phyloP scores from a whole-genome alignment of 2,797 vertebrate genomes.

The Falco novaeseelandiae region DNA sequence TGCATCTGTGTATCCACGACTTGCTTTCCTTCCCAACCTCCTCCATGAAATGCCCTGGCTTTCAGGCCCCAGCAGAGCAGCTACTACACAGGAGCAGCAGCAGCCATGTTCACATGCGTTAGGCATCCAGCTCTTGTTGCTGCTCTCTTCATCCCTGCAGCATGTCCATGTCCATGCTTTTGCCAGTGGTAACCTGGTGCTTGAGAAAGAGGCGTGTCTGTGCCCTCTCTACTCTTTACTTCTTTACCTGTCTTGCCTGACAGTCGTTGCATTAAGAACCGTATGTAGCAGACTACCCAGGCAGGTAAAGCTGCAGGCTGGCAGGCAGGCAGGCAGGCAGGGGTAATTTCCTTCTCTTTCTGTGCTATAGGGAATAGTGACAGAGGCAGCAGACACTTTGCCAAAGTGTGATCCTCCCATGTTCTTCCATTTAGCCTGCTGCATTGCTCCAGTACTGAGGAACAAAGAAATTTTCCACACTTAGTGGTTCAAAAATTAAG shows the following conservation, averaged over 20 bases:
- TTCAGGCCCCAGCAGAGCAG: background rate
- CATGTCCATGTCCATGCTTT: background rate
- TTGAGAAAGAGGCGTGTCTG: background rate
- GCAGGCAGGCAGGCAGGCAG: background rate
- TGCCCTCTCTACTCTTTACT: background rate
- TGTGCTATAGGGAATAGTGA: background rate
- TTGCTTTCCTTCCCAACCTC: rapidly evolving
- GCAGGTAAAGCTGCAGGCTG: background rate
- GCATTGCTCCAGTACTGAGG: background rate
- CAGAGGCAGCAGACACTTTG: background rate
- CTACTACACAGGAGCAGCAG: background rate
- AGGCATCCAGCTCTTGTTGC: background rate
- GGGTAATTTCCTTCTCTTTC: background rate
- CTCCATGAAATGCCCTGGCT: background rate
- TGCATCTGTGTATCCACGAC: background rate
- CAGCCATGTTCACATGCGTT: background rate
- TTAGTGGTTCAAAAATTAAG: background rate
- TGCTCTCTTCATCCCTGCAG: background rate
- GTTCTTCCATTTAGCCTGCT: background rate
- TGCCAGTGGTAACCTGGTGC: background rate
- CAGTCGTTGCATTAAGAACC: background rate
- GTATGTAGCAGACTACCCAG: background rate
- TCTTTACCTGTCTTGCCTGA: background rate
- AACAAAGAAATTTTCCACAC: background rate
- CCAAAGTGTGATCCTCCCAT: background rate